Base-by-base conservation (phyloP, 1,140 invertebrate genomes). In the Ceratina australensis region DNA sequence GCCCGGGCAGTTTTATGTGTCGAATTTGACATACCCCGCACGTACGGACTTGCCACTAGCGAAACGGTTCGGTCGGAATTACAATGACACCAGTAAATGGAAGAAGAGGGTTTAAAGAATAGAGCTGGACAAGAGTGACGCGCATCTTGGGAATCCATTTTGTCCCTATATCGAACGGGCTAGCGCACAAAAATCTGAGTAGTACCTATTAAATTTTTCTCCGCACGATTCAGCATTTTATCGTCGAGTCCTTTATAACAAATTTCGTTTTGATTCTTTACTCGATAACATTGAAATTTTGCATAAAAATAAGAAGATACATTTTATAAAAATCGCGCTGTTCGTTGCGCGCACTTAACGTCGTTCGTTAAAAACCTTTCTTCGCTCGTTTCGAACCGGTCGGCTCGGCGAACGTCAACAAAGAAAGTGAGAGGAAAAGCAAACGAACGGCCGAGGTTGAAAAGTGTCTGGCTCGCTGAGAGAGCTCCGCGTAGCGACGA, bases 61-160 rank as follows among this genome's bases (percentile, higher is more conserved):
- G 89, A 92, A 91, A 91, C 89, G 88, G 88, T 90, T 92, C 88
- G 87, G 87, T 86, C 80, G 83, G 92, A 92, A 92, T 92, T 91
- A 92, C 91, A 92, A 92, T 91, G 90, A 87, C 83, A 85, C 77
- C 69, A 71, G 86, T 82, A 87, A 87, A 88, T 82, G 86, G 85
- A 73, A 84, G 77, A 57, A 82, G 61, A 80, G 67, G 60, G 82
- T 78, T 85, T 77, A 79, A 77, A 75, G 65, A 74, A 80, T 83
- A 74, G 76, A 82, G 75, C 73, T 80, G 66, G 86, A 87, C 85
- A 86, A 75, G 60, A 86, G 81, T 85, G 87, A 87, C 50, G 78
- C 66, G 83, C 61, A 79, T 71, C 52, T 85, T 83, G 80, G 67
- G 68, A 72, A 84, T 83, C 81, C 68, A 72, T 79, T 80, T 68